phyloP scores from a whole-genome alignment of 2,888 invertebrate species.

The Rotaria socialis region DNA sequence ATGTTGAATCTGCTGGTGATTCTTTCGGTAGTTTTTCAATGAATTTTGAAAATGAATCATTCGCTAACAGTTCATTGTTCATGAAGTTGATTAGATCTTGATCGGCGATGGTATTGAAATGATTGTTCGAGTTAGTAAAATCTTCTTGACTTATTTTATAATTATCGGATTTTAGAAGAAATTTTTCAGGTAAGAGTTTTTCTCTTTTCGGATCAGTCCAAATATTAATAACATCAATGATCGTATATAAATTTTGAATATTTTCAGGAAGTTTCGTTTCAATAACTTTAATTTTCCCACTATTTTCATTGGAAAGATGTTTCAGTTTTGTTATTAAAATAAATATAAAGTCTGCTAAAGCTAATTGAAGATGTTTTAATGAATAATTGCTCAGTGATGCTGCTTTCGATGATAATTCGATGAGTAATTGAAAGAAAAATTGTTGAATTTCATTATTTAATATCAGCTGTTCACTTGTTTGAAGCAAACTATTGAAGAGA shows the following conservation, averaged over 20 bases:
- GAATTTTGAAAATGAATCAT: neutral
- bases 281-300: neutral
- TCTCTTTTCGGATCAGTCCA: neutral
- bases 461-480: neutral
- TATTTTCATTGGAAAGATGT: neutral
- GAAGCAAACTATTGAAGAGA: neutral
- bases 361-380: neutral
- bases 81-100: conserved; percentile 12
- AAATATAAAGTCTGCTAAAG: neutral
- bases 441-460: neutral
- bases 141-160: neutral
- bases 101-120: neutral
- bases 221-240: neutral
- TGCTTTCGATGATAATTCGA: neutral
- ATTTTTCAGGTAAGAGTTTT: neutral
- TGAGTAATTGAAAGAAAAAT: neutral
- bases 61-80: neutral
- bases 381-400: neutral
- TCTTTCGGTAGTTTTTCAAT: neutral
- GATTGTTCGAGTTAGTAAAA: neutral
- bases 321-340: neutral
- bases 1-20: neutral
- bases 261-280: neutral
- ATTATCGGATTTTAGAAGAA: neutral
- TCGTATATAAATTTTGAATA: neutral